Base-by-base conservation (phyloP, 2,113 vertebrate species). In the Engraulis encrasicolus region DNA sequence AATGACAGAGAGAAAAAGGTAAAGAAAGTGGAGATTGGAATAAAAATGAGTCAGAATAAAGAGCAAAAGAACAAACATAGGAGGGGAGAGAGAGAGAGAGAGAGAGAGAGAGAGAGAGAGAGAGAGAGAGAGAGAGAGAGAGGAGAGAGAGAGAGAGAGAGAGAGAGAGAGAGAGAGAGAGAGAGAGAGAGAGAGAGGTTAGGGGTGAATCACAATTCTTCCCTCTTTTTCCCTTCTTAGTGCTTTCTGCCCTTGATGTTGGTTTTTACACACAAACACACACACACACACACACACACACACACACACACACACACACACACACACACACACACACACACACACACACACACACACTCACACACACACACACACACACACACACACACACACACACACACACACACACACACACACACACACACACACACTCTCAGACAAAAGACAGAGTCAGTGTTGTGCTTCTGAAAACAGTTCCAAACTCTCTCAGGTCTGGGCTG, bases 191-290 rank as follows among this genome's bases (percentile, higher is more conserved):
- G n/a, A 58, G 54, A 20, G 19, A 86, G 20, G 52, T 2, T 58
- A n/a, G 54, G 18, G 54, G 54, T 58, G 54, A 89, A 92, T 93
- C 88, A 88, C 93, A 90, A 90, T 88, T 93, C 89, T 88, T 89
- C 90, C 88, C 91, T 89, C 88, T 58, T 58, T 58, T 23, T 58
- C n/a, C n/a, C 54, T 81, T 79, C 85, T 83, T 80, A 91, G 88
- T 88, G 90, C 90, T 92, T 93, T 87, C 92, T 90, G 86, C 90
- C 91, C 92, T 93, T 93, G 92, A 92, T 94, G 91, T 93, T 85
- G 82, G 83, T 20, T n/a, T n/a, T n/a, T 6, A 20, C 52, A 54
- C 52, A 54, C 18, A 54, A 4, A 54, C 52, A 20, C 52, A 20
- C 52, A 20, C 52, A 54, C 52, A 54, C 52, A 54, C 52, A 54